Conservation (phyloP, 2,888 invertebrate species). For the Galeopsomyia nigrocyanea region DNA sequence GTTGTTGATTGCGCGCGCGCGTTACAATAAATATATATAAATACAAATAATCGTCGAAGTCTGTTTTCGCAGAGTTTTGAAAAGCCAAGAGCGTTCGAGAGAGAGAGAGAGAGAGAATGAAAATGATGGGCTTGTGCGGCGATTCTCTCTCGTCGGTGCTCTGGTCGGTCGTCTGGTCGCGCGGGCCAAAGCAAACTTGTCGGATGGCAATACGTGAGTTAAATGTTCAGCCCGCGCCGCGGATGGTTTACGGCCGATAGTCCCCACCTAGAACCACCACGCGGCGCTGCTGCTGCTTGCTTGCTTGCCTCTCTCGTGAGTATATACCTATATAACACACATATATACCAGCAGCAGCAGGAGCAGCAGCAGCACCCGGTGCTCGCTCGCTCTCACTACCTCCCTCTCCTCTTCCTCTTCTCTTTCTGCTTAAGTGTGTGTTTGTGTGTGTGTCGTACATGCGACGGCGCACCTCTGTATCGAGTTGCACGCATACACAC, state of each 20-base stretch:
- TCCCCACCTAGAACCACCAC: slow-evolving; percentile 72
- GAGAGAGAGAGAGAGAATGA: slow-evolving; percentile 39
- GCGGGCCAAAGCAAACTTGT: slow-evolving; percentile 69
- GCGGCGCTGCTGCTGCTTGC: slow-evolving; percentile 68
- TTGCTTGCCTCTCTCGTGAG: slow-evolving; percentile 52
- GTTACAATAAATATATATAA: no score
- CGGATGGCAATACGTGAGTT: slow-evolving; percentile 70
- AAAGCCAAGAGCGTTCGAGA: no score
- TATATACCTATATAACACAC: slow-evolving; percentile 10
- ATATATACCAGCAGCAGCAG: not conserved
- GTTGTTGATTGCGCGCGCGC: no score
- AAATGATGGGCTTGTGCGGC: slow-evolving; percentile 1
- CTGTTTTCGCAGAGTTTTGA: no score
- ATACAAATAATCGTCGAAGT: no score
- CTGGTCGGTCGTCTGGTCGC: slow-evolving; percentile 51
- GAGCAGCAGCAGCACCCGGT: slow-evolving; percentile 41
- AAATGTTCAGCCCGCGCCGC: slow-evolving; percentile 67
- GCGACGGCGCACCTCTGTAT: not conserved
- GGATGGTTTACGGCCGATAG: slow-evolving; percentile 74
- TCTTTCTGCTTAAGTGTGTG: not conserved
- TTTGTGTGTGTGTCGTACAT: not conserved
- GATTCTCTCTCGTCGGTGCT: slow-evolving; percentile 45
- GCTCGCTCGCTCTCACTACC: slow-evolving; percentile 43
- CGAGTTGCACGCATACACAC: slow-evolving; percentile 33
- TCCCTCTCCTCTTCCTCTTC: not conserved